These are phyloP conservation scores for Etheostoma spectabile DNA, from an alignment of 2,113 vertebrate genomes.

Conservation along the genomic window DNA sequence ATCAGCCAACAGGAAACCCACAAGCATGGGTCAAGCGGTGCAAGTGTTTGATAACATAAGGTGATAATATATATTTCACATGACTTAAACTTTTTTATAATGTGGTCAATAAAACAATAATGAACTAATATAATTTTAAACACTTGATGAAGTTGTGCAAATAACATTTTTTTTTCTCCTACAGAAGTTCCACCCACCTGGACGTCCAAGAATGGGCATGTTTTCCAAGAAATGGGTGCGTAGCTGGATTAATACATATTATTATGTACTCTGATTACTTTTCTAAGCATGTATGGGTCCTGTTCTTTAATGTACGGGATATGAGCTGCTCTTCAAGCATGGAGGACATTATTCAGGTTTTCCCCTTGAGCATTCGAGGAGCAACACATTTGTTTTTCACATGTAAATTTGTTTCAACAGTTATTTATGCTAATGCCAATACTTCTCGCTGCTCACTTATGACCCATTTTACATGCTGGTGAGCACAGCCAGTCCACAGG, in stretches of 20 bases:
- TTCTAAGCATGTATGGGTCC: not conserved
- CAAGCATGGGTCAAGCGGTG: not conserved
- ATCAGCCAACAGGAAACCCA: conserved; percentile 40
- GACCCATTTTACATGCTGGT: conserved; percentile 60
- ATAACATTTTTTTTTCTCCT: conserved; percentile 31
- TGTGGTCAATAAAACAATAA: conserved; percentile 18
- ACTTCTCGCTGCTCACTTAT: conserved; percentile 42
- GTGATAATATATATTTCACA: not conserved
- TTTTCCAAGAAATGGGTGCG: conserved; percentile 88
- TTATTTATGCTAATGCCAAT: conserved; percentile 56
- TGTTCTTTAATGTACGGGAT: not conserved
- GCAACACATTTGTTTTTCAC: not conserved
- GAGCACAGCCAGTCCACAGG: conserved; percentile 54
- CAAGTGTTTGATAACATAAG: not conserved
- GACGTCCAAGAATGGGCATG: conserved; percentile 90
- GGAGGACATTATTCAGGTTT: conserved; percentile 4
- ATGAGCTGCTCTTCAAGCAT: not conserved
- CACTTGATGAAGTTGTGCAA: not conserved
- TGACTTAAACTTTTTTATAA: not conserved
- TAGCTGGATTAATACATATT: conserved; percentile 22
- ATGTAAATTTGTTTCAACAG: conserved; percentile 23
- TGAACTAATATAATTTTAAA: conserved; percentile 1
- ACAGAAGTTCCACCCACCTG: conserved; percentile 75
- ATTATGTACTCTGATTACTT: conserved; percentile 15
- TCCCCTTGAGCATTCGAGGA: not conserved